These are phyloP conservation scores for Lepidurus couesii DNA, from an alignment of 1,140 invertebrate genomes.

Conservation along the genomic window DNA sequence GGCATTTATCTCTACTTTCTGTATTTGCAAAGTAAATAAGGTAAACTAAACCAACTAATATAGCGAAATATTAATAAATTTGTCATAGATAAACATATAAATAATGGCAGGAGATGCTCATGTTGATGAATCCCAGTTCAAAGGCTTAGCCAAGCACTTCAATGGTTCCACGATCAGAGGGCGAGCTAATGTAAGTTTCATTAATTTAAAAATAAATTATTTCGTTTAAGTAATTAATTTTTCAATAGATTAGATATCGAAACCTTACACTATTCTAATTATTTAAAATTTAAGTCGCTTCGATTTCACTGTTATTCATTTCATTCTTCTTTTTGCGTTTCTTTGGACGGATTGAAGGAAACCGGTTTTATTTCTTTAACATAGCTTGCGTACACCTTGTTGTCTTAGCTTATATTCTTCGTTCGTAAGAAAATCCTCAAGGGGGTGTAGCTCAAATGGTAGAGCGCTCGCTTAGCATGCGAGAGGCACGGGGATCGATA, in stretches of 20 bases:
- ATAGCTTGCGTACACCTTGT: not conserved
- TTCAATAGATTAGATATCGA: too few species aligned
- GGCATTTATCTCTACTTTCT: not conserved
- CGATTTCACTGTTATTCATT: not conserved
- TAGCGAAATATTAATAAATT: not conserved
- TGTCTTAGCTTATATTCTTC: not conserved
- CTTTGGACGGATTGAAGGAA: not conserved
- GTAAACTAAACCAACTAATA: not conserved
- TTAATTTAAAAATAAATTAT: constrained; percentile 36
- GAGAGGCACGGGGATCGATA: constrained; percentile 79
- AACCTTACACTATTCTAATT: too few species aligned
- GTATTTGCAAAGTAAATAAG: not conserved
- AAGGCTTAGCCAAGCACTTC: constrained; percentile 56
- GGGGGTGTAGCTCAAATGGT: constrained; percentile 78
- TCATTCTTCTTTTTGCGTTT: not conserved
- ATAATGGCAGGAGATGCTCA: constrained; percentile 53
- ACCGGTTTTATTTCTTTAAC: not conserved
- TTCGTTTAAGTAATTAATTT: not conserved
- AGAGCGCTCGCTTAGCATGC: constrained; percentile 82
- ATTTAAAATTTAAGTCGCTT: too few species aligned
- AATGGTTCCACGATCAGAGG: constrained; percentile 56
- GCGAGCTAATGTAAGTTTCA: constrained; percentile 58
- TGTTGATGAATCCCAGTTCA: constrained; percentile 48
- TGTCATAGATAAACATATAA: not conserved
- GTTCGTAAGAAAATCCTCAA: not conserved